phyloP scores from a whole-genome alignment of 2,797 vertebrate genomes.

The Muscicapa striata region DNA sequence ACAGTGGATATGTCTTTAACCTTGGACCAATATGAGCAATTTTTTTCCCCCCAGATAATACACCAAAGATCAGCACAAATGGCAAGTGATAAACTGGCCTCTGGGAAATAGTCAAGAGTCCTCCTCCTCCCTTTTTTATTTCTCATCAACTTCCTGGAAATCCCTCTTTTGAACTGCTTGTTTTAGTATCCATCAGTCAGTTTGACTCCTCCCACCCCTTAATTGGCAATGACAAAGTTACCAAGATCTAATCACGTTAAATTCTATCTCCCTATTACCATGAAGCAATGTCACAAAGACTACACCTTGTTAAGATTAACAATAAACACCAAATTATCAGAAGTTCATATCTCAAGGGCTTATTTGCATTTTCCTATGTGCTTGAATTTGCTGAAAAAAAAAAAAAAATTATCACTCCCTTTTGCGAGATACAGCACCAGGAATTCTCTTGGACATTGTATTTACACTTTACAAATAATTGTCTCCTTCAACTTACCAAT shows the following conservation, averaged over 20 bases:
- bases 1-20: slow-evolving; percentile 61
- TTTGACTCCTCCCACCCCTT: slow-evolving; percentile 30
- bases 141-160: not conserved
- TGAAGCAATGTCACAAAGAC: slow-evolving; percentile 43
- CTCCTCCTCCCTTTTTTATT: not conserved
- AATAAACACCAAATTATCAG: not conserved
- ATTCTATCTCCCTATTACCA: slow-evolving; percentile 29
- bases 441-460: not conserved
- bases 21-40: slow-evolving; percentile 56
- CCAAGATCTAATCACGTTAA: slow-evolving; percentile 22
- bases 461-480: not conserved
- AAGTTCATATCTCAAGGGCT: not conserved
- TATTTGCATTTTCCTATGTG: not conserved
- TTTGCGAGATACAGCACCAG: not conserved
- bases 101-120: slow-evolving; percentile 19
- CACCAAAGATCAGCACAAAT: slow-evolving; percentile 63
- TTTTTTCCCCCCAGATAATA: slow-evolving; percentile 45
- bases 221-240: slow-evolving; percentile 17
- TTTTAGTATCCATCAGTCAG: slow-evolving; percentile 46
- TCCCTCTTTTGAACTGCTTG: slow-evolving; percentile 31
- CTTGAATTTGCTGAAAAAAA: not conserved
- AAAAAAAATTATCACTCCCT: not conserved
- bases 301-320: not conserved
- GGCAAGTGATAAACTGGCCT: slow-evolving; percentile 65
- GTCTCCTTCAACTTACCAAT: not conserved